phyloP scores from a whole-genome alignment of 1,140 invertebrate species.

The Brachystomella parvula region DNA sequence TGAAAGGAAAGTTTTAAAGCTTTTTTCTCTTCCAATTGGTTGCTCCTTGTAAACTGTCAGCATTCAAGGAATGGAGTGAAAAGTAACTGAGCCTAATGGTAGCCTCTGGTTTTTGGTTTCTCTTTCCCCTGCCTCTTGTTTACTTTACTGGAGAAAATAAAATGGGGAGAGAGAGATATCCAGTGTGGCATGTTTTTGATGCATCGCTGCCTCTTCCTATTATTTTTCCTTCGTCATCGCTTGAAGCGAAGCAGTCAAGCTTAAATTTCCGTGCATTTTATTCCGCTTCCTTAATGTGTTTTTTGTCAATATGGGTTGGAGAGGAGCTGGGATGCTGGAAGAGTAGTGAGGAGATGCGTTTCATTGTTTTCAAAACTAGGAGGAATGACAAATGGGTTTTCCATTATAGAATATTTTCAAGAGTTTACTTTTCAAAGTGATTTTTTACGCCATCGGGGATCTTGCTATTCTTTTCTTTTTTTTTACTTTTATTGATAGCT shows the following conservation, averaged over 20 bases:
- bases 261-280: too few species aligned
- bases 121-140: background rate
- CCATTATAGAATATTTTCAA: too few species aligned
- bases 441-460: too few species aligned
- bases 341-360: too few species aligned
- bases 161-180: background rate
- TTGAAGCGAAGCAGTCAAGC: too few species aligned
- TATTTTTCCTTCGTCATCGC: background rate
- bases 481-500: background rate
- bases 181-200: background rate
- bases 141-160: background rate
- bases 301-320: too few species aligned
- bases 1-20: background rate
- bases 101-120: background rate
- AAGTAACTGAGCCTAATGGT: conserved; percentile 5
- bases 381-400: too few species aligned
- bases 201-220: background rate
- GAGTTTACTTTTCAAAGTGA: too few species aligned
- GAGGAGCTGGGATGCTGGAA: too few species aligned
- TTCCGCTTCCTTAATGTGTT: too few species aligned
- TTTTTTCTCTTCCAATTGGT: background rate
- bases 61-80: background rate
- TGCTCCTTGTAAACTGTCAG: background rate
- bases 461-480: too few species aligned
- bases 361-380: too few species aligned